Conservation (phyloP, 2,888 invertebrate species). For the Andrena hattorfiana region DNA sequence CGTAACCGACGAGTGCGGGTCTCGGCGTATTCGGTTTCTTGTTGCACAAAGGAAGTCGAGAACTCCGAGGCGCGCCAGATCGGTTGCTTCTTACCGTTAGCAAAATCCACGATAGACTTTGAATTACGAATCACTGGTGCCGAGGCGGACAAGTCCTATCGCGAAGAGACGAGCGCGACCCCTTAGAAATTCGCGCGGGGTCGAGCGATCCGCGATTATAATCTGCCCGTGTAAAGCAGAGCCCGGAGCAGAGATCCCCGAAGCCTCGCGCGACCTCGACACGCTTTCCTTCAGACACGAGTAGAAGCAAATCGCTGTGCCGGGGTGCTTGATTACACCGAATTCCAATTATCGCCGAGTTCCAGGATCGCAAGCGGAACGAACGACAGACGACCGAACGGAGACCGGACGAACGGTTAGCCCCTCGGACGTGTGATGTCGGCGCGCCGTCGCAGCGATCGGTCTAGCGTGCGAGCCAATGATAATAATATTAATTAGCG, state of each 20-base stretch:
- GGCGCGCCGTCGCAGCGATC: conserved; percentile 62
- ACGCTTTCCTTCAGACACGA: conserved; percentile 69
- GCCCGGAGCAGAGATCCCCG: conserved; percentile 58
- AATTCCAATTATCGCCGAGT: conserved; percentile 11
- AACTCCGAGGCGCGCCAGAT: background rate
- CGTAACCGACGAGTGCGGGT: conserved; percentile 18
- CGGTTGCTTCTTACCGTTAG: conserved; percentile 8
- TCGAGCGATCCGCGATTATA: conserved; percentile 79
- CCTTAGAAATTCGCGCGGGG: conserved; percentile 56
- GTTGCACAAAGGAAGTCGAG: conserved; percentile 6
- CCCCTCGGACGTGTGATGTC: background rate
- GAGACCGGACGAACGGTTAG: background rate
- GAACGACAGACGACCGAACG: background rate
- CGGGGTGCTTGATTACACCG: conserved; percentile 42
- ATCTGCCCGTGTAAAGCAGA: conserved; percentile 75
- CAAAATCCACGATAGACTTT: conserved; percentile 56
- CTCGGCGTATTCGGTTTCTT: conserved; percentile 21
- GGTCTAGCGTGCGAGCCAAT: conserved; percentile 67
- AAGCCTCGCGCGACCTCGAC: conserved; percentile 76
- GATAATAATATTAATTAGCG: conserved; percentile 70
- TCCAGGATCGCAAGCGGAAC: conserved; percentile 10
- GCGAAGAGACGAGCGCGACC: conserved; percentile 15
- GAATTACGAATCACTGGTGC: conserved; percentile 33
- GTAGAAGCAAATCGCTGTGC: conserved; percentile 65
- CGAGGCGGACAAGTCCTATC: conserved; percentile 41